Evolutionary conservation across 1,140 invertebrate species (phyloP).

Genomic region (Saccostrea glomerata): DNA sequence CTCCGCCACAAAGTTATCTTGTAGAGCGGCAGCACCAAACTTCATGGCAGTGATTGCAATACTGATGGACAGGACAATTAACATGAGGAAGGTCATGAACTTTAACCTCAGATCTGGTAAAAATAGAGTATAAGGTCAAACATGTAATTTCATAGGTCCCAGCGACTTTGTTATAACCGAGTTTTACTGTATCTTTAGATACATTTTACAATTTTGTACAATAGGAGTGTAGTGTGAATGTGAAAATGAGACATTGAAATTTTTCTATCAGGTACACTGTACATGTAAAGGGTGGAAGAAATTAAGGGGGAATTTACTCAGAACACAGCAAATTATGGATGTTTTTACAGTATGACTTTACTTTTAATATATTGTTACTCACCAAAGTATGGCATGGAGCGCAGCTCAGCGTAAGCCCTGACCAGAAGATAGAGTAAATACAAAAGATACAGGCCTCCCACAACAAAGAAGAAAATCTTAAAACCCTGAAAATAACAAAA

Average conservation of each 20-base stretch:
- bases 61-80: constrained; percentile 89
- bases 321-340: too few relatives aligned
- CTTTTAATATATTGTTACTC: constrained; percentile 72
- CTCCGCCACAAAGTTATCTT: constrained; percentile 95
- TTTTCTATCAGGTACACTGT: too few relatives aligned
- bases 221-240: too few relatives aligned
- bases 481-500: constrained; percentile 75
- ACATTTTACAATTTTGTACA: too few relatives aligned
- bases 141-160: too few relatives aligned
- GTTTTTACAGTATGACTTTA: too few relatives aligned
- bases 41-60: constrained; percentile 88
- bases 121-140: not conserved
- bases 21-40: constrained; percentile 92
- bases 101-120: constrained; percentile 92
- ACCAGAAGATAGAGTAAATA: constrained; percentile 92
- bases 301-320: too few relatives aligned
- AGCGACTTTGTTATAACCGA: too few relatives aligned
- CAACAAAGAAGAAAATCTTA: constrained; percentile 92
- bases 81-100: constrained; percentile 92
- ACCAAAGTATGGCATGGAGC: constrained; percentile 99
- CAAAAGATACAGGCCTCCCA: constrained; percentile 90
- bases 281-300: too few relatives aligned
- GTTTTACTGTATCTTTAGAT: too few relatives aligned
- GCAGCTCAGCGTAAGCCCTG: constrained; percentile 94
- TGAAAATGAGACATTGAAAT: too few relatives aligned